phyloP scores from a whole-genome alignment of 2,888 invertebrate genomes.

The Thecocarcelia acutangulata region DNA sequence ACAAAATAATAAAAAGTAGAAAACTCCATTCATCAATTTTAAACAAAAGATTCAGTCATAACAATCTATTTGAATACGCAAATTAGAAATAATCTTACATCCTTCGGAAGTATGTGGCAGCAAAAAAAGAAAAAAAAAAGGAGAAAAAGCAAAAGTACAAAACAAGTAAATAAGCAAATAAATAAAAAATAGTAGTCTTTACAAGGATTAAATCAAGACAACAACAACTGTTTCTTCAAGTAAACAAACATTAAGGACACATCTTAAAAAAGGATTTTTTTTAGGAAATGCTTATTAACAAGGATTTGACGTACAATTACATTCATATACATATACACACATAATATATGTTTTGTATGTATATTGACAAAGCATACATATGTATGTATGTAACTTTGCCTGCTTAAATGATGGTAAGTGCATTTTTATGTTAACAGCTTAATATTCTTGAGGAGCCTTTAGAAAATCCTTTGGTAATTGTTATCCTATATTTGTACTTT shows the following conservation, averaged over 20 bases:
- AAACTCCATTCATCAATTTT: background rate
- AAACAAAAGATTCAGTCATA: conserved; percentile 46
- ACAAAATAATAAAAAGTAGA: conserved; percentile 32
- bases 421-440: conserved; percentile 55
- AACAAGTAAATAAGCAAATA: conserved; percentile 25
- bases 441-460: conserved; percentile 49
- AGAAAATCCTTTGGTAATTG: conserved; percentile 69
- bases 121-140: conserved; percentile 12
- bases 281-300: conserved; percentile 41
- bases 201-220: conserved; percentile 58
- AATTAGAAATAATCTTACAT: conserved; percentile 46
- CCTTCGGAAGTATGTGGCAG: conserved; percentile 45
- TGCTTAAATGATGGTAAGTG: conserved; percentile 1
- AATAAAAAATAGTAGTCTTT: conserved; percentile 44
- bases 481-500: conserved; percentile 69
- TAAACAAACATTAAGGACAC: conserved; percentile 11
- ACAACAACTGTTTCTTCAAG: conserved; percentile 28
- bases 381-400: background rate
- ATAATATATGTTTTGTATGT: too few relatives aligned
- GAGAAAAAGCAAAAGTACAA: background rate
- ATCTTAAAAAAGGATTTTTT: conserved; percentile 53
- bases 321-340: too few relatives aligned
- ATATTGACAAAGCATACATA: background rate
- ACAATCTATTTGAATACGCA: conserved; percentile 45
- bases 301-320: background rate